Evolutionary conservation across 2,113 vertebrate genomes (phyloP).

Genomic region (Gadus chalcogrammus): DNA sequence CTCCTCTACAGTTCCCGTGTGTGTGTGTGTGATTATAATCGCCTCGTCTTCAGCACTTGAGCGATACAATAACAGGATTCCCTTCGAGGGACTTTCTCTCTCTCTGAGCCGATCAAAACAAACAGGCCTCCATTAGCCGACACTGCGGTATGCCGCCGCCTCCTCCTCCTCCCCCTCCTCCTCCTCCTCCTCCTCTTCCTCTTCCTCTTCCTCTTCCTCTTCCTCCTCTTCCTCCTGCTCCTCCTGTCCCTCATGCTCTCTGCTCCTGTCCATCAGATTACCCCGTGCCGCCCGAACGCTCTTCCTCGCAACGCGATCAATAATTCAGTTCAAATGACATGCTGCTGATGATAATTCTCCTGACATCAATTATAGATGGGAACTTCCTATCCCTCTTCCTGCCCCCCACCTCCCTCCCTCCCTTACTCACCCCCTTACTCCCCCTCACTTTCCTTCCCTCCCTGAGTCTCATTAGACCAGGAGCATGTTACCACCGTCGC

Average conservation of each 20-base stretch:
- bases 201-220: background rate
- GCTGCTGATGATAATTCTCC: constrained; percentile 74
- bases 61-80: background rate
- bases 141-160: constrained; percentile 18
- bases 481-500: constrained; percentile 42
- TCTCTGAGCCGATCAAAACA: background rate
- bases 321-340: constrained; percentile 76
- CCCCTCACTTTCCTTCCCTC: constrained; percentile 14
- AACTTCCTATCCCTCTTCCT: constrained; percentile 46
- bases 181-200: background rate
- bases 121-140: constrained; percentile 17
- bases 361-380: constrained; percentile 76
- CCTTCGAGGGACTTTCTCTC: constrained; percentile 20
- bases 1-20: too few relatives aligned
- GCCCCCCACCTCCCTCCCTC: constrained; percentile 57
- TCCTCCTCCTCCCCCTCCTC: background rate
- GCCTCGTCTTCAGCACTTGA: background rate
- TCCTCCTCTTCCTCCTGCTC: background rate
- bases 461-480: constrained; percentile 63
- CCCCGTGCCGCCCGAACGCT: background rate
- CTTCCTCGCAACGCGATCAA: constrained; percentile 53
- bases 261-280: constrained; percentile 55
- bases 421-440: constrained; percentile 12
- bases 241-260: constrained; percentile 35
- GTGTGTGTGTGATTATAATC: too few relatives aligned